Base-by-base conservation (phyloP, 2,113 vertebrate species). In the Ia io region DNA sequence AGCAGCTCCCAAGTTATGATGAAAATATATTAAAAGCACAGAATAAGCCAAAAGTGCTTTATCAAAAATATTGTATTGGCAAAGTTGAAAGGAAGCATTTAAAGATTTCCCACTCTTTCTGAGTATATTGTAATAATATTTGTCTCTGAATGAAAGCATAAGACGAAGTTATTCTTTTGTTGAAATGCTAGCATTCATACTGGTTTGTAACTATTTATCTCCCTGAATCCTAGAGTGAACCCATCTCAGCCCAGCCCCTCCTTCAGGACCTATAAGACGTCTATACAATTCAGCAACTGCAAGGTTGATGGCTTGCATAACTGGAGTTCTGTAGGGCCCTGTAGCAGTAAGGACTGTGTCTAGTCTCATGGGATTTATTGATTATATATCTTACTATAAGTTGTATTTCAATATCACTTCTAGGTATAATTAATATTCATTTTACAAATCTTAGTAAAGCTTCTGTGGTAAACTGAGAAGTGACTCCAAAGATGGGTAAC, bases 21-120 rank as follows among this genome's bases (percentile, higher is more conserved):
- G 53, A 95, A 91, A 94, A 69, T 63, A 78, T 47, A 84, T 67
- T 87, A 93, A 82, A 91, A 85, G 40, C 8, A 85, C 9, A 93
- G 18, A 87, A 22, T 76, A 67, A 92, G 59, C 40, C 35, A 59
- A 78, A 88, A 18, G 20, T 40, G 18, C 70, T 92, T 86, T 42
- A 40, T 80, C 9, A 88, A 53, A 94, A 87, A 59, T 61, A 61
- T 22, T 91, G 23, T 17, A 84, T 30, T 67, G 65, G 35, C 16
- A 90, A 92, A 82, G 59, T 32, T 93, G 67, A 90, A 82, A 35
- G 73, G 32, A 82, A 80, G 59, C 8, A 71, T 85, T 91, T 94
- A 2, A 56, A 78, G 78, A 61, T 87, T 28, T 14, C 23, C 44
- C 23, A 80, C 20, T 4, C 23, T 76, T 93, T 63, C 85, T 37